phyloP scores from a whole-genome alignment of 2,797 vertebrate species.

The Trachurus trachurus region DNA sequence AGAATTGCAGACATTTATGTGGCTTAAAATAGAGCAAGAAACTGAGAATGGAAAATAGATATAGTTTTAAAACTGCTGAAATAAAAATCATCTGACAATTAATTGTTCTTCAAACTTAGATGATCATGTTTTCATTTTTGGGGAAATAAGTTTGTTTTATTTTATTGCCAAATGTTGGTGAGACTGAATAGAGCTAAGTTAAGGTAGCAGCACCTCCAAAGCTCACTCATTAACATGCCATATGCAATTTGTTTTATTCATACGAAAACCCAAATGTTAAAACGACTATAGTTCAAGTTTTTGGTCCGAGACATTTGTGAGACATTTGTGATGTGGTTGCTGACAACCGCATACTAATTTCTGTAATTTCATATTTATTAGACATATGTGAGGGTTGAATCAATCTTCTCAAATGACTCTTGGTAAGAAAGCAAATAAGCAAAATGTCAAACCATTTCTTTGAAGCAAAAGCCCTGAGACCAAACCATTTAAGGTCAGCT shows the following conservation, averaged over 20 bases:
- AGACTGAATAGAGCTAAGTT: background rate
- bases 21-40: background rate
- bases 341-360: background rate
- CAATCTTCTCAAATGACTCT: conserved; percentile 7
- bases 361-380: conserved; percentile 7
- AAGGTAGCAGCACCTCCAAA: background rate
- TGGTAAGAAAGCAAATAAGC: conserved; percentile 16
- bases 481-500: background rate
- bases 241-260: background rate
- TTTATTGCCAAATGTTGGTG: no score
- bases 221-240: background rate
- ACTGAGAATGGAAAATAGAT: background rate
- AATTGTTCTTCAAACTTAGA: background rate
- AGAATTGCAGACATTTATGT: background rate
- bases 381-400: conserved; percentile 6
- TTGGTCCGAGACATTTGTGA: background rate
- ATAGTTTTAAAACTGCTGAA: no score
- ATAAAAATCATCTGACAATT: background rate
- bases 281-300: background rate
- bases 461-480: background rate
- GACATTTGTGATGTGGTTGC: background rate
- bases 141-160: no score
- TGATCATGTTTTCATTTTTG: background rate
- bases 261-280: background rate
- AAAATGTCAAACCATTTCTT: conserved; percentile 2